A percentile compares a stretch with the other conserved stretches of the same genome.
These are phyloP conservation scores for Thryonomys swinderianus DNA, from an alignment of 2,113 vertebrate species.

Conservation along the genomic window DNA sequence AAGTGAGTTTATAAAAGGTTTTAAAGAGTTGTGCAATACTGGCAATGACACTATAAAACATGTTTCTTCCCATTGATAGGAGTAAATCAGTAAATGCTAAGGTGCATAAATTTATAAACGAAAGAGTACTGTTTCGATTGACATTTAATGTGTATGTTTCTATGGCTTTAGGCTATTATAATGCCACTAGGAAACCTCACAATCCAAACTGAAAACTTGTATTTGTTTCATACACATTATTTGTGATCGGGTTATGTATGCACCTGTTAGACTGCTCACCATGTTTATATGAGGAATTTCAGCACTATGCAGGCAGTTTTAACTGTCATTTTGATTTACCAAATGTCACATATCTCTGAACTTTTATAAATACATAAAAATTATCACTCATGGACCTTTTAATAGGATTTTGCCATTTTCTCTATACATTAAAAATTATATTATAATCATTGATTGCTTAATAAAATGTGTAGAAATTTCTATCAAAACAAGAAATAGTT, in stretches of 20 bases:
- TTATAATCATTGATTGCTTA: background rate
- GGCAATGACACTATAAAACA: background rate
- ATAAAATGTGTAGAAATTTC: background rate
- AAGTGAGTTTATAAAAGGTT: background rate
- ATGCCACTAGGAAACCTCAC: background rate
- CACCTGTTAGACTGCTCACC: background rate
- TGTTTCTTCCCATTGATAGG: background rate
- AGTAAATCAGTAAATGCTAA: background rate
- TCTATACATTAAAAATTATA: background rate
- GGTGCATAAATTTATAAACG: background rate
- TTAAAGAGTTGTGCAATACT: background rate
- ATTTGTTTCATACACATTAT: slow-evolving; percentile 1
- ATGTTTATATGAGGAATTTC: background rate
- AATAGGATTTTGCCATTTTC: background rate
- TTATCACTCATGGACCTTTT: background rate
- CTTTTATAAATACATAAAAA: background rate
- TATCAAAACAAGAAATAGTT: background rate
- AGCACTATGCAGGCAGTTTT: background rate
- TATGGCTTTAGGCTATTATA: background rate
- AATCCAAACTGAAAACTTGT: background rate
- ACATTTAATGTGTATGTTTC: background rate
- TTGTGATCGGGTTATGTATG: background rate
- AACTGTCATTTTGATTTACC: background rate
- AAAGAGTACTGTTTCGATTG: background rate
- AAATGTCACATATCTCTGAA: background rate